These are phyloP conservation scores for Pollenia labialis DNA, from an alignment of 2,888 invertebrate genomes.

Conservation along the genomic window DNA sequence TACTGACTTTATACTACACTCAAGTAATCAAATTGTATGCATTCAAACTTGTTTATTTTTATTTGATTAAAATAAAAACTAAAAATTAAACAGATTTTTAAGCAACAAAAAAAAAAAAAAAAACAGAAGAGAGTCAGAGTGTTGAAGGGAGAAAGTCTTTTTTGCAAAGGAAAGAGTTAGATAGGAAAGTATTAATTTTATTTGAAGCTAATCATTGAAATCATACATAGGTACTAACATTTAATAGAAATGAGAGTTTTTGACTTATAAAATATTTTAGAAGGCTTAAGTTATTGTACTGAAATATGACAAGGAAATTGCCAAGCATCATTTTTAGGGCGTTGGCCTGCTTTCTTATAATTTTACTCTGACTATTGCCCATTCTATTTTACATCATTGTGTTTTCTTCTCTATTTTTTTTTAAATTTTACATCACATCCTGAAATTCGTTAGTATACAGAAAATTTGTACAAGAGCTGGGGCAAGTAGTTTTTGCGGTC, in stretches of 20 bases:
- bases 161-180: constrained; percentile 51
- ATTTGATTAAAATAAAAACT: constrained; percentile 51
- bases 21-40: constrained; percentile 57
- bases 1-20: constrained; percentile 40
- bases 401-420: constrained; percentile 59
- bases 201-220: constrained; percentile 47
- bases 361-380: constrained; percentile 44
- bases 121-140: not conserved
- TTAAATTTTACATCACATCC: constrained; percentile 42
- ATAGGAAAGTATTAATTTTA: constrained; percentile 55
- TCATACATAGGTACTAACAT: not conserved
- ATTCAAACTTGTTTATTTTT: constrained; percentile 68
- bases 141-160: constrained; percentile 51
- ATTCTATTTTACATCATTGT: constrained; percentile 70
- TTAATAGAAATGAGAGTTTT: not conserved
- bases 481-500: constrained; percentile 23
- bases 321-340: constrained; percentile 8
- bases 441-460: constrained; percentile 65
- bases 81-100: constrained; percentile 44
- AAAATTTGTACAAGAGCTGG: constrained; percentile 18
- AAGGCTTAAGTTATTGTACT: too few species aligned
- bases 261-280: not conserved
- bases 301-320: too few species aligned
- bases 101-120: not conserved
- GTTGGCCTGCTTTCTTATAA: constrained; percentile 38